These are phyloP conservation scores for Cyprinodon variegatus DNA, from an alignment of 2,113 vertebrate genomes.

Conservation along the genomic window DNA sequence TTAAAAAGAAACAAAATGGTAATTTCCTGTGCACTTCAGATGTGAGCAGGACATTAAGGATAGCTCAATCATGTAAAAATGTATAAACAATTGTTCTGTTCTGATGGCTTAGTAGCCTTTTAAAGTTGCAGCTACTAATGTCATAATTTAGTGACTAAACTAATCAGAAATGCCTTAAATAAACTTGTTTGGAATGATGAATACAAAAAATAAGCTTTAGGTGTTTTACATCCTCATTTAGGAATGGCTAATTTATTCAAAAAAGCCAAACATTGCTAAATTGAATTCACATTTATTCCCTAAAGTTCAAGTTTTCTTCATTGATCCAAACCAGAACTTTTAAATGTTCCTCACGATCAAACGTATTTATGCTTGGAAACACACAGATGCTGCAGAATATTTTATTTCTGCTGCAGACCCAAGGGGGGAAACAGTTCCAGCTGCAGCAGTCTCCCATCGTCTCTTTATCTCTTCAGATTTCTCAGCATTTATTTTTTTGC, in stretches of 20 bases:
- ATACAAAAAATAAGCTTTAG: no score
- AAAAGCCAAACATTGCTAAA: neutral
- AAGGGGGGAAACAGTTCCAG: conserved; percentile 14
- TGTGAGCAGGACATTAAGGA: neutral
- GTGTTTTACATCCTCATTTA: neutral
- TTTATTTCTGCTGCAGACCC: conserved; percentile 4
- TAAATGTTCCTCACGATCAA: neutral
- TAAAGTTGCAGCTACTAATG: neutral
- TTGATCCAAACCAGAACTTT: neutral
- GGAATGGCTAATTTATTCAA: neutral
- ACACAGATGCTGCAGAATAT: neutral
- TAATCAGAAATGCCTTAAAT: neutral
- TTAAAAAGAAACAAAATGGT: neutral
- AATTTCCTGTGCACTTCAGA: neutral
- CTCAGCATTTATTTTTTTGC: conserved; percentile 49
- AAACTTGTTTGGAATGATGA: no score
- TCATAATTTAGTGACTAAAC: neutral
- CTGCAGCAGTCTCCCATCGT: conserved; percentile 45
- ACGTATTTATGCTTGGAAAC: conserved; percentile 3
- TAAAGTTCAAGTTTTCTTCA: no score
- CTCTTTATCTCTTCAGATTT: conserved; percentile 52
- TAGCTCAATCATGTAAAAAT: neutral
- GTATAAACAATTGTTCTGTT: neutral
- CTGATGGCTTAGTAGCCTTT: neutral
- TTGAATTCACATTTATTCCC: neutral